These are phyloP conservation scores for Linepithema humile DNA, from an alignment of 1,140 invertebrate species.

Conservation along the genomic window DNA sequence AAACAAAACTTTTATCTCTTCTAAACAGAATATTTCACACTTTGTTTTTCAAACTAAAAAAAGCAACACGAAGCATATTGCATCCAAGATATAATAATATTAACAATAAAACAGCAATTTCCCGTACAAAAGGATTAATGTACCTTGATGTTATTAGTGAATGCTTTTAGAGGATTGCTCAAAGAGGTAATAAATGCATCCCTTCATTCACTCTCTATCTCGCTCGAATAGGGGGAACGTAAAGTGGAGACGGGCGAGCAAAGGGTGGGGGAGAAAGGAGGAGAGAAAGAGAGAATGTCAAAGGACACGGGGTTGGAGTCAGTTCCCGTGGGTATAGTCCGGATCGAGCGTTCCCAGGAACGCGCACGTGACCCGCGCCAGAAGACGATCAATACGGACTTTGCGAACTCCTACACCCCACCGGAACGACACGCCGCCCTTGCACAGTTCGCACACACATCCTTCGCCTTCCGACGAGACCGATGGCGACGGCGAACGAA, in stretches of 20 bases:
- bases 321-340: slow-evolving; percentile 80
- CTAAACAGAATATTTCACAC: no score
- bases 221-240: slow-evolving; percentile 68
- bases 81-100: no score
- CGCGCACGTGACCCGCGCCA: slow-evolving; percentile 80
- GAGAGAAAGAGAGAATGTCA: slow-evolving; percentile 21
- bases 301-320: slow-evolving; percentile 63
- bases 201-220: slow-evolving; percentile 25
- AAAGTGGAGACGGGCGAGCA: slow-evolving; percentile 60
- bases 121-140: neutral
- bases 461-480: slow-evolving; percentile 47
- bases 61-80: neutral
- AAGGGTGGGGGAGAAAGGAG: slow-evolving; percentile 29
- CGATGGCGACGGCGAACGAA: slow-evolving; percentile 16
- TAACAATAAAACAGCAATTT: no score
- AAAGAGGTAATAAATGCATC: slow-evolving; percentile 1
- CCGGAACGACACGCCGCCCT: slow-evolving; percentile 60
- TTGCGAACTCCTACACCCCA: slow-evolving; percentile 75
- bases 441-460: slow-evolving; percentile 28
- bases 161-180: slow-evolving; percentile 18
- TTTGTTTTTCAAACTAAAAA: no score
- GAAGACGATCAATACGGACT: slow-evolving; percentile 79
- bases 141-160: neutral
- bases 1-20: no score
- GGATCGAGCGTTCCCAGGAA: slow-evolving; percentile 79